A percentile compares a stretch with the other conserved stretches of the same genome.
phyloP scores from a whole-genome alignment of 2,888 invertebrate species.

The Epistrophe grossulariae region DNA sequence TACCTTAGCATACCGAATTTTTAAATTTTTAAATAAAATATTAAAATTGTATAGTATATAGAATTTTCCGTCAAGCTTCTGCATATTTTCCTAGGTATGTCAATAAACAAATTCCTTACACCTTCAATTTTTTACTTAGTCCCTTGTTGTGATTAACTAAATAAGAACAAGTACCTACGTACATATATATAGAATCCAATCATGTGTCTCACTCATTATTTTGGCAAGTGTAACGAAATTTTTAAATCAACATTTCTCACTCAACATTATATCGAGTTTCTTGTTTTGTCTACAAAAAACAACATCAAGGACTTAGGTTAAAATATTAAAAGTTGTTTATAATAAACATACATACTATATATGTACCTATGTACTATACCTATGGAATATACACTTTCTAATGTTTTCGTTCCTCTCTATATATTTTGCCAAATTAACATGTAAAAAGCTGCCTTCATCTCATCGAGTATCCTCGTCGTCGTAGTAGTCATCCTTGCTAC shows the following conservation, averaged over 20 bases:
- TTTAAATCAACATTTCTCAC: neutral
- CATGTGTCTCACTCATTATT: neutral
- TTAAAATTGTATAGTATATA: too few relatives aligned
- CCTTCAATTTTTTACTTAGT: too few relatives aligned
- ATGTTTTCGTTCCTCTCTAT: neutral
- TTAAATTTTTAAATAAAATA: too few relatives aligned
- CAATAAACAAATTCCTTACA: too few relatives aligned
- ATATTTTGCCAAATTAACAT: conserved; percentile 3
- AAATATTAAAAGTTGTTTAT: neutral
- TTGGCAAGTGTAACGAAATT: neutral
- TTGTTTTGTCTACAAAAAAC: neutral
- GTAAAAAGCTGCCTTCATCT: neutral
- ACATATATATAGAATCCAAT: neutral
- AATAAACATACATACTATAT: neutral
- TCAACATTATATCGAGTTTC: neutral
- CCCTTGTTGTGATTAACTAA: too few relatives aligned
- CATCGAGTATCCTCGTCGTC: neutral
- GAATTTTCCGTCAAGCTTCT: too few relatives aligned
- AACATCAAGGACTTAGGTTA: neutral
- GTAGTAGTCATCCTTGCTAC: neutral
- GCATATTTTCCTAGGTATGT: too few relatives aligned
- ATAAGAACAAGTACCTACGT: neutral
- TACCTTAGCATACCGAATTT: too few relatives aligned
- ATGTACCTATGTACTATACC: neutral
- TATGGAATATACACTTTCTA: neutral